Evolutionary conservation across 1,140 invertebrate genomes (phyloP).

Genomic region (Calosoma granatense): DNA sequence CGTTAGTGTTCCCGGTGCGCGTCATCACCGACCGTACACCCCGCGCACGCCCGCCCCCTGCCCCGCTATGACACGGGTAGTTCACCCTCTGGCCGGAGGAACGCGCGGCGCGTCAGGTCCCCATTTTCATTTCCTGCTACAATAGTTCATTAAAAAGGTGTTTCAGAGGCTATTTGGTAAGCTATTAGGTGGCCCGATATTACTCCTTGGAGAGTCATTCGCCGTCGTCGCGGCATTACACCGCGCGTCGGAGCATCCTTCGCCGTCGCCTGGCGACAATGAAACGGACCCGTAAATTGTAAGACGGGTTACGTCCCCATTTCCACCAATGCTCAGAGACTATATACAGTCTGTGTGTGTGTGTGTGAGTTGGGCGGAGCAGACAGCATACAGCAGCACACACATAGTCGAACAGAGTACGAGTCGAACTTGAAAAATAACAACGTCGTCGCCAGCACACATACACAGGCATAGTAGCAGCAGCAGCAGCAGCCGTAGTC

Average conservation of each 20-base stretch:
- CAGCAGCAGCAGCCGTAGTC: no score
- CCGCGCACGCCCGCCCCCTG: neutral
- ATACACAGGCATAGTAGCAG: neutral
- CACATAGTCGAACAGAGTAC: neutral
- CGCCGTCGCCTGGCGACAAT: slow-evolving; percentile 28
- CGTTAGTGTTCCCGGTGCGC: slow-evolving; percentile 27
- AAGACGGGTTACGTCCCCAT: no score
- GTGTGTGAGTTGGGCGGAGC: neutral
- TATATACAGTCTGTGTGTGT: neutral
- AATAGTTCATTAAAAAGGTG: slow-evolving; percentile 64
- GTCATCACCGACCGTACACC: neutral
- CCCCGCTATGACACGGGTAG: neutral
- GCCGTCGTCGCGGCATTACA: slow-evolving; percentile 27
- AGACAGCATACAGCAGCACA: no score
- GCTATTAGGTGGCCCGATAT: slow-evolving; percentile 55
- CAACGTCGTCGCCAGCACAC: neutral
- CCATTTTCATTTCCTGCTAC: slow-evolving; percentile 51
- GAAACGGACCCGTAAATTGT: slow-evolving; percentile 33
- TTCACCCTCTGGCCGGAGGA: neutral
- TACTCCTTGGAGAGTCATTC: slow-evolving; percentile 50
- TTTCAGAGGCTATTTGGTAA: slow-evolving; percentile 53
- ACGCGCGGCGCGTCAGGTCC: slow-evolving; percentile 24
- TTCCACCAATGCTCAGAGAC: no score
- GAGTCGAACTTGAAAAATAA: slow-evolving; percentile 12
- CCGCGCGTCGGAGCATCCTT: neutral